Conservation (phyloP, 1,140 invertebrate species). For the Nasonia giraulti region DNA sequence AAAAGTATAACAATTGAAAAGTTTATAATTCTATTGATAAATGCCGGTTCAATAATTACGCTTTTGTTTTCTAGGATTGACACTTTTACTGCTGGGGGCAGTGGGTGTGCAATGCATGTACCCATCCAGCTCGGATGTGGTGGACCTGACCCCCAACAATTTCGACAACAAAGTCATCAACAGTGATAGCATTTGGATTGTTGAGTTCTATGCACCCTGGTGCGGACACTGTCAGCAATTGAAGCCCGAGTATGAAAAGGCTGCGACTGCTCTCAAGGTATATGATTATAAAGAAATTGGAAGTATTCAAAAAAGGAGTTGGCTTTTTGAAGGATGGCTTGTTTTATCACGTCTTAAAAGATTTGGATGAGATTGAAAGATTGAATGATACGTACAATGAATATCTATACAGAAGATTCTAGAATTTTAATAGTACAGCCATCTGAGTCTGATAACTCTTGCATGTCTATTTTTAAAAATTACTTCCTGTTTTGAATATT, state of each 20-base stretch:
- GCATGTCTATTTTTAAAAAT: no score
- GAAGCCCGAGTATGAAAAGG: conserved; percentile 91
- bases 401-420: no score
- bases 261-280: conserved; percentile 90
- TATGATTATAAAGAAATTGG: conserved; percentile 20
- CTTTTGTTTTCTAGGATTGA: conserved; percentile 56
- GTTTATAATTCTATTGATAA: not conserved
- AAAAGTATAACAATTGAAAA: not conserved
- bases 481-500: no score
- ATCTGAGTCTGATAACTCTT: no score
- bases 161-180: conserved; percentile 91
- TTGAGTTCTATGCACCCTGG: conserved; percentile 97
- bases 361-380: no score
- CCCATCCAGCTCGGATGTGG: conserved; percentile 86
- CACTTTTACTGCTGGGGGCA: conserved; percentile 51
- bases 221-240: conserved; percentile 90
- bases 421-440: no score
- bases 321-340: conserved; percentile 8
- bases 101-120: conserved; percentile 82
- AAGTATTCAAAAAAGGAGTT: no score
- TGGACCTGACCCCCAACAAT: conserved; percentile 92
- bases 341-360: no score
- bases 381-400: no score
- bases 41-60: conserved; percentile 38
- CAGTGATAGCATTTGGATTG: conserved; percentile 91